Evolutionary conservation across 2,113 vertebrate genomes (phyloP).

Genomic region (Hippocampus comes): DNA sequence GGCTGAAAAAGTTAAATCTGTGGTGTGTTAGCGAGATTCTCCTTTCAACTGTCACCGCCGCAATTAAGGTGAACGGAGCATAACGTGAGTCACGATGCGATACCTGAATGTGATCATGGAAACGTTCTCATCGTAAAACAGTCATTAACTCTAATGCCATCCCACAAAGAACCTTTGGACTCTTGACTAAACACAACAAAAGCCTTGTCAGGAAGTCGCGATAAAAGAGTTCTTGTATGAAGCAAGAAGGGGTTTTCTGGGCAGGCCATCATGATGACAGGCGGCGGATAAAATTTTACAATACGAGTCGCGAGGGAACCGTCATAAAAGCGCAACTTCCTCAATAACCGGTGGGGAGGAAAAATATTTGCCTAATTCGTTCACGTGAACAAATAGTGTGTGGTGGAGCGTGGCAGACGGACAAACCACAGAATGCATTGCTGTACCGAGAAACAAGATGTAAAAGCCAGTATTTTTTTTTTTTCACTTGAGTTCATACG

Average conservation of each 20-base stretch:
- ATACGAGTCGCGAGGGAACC: neutral
- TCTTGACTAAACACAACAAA: neutral
- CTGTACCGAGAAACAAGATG: no score
- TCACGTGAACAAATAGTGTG: no score
- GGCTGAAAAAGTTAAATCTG: neutral
- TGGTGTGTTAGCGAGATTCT: neutral
- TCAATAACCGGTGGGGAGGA: neutral
- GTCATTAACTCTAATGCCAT: conserved; percentile 20
- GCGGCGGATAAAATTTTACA: conserved; percentile 17
- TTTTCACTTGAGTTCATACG: no score
- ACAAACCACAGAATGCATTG: neutral
- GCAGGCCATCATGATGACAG: neutral
- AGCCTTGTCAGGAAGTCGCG: neutral
- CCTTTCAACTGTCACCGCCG: neutral
- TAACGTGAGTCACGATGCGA: neutral
- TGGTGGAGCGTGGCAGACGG: neutral
- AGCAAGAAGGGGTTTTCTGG: conserved; percentile 28
- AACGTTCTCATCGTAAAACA: neutral
- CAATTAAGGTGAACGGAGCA: neutral
- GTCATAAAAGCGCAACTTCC: conserved; percentile 41
- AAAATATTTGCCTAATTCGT: no score
- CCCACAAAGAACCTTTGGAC: conserved; percentile 13
- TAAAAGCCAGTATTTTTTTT: no score
- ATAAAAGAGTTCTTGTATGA: conserved; percentile 18
- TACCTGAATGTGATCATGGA: neutral